phyloP scores from a whole-genome alignment of 2,113 vertebrate genomes.

The Pedetes capensis region DNA sequence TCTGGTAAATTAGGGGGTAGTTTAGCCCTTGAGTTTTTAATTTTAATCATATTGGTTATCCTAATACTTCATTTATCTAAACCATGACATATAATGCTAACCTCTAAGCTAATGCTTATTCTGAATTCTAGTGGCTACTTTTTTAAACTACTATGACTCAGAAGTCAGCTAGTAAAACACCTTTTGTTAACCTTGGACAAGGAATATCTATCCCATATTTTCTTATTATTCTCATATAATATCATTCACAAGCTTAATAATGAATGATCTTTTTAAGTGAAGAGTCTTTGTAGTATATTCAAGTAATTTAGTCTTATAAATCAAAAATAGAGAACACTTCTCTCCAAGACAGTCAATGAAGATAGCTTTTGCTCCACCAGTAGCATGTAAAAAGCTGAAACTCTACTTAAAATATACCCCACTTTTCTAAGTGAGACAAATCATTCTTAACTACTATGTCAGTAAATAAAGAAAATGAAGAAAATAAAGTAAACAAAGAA shows the following conservation, averaged over 20 bases:
- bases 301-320: neutral
- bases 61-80: constrained; percentile 11
- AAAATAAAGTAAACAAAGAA: too few species aligned
- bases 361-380: neutral
- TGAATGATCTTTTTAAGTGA: neutral
- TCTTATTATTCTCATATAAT: neutral
- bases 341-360: neutral
- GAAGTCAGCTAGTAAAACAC: constrained; percentile 25
- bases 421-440: neutral
- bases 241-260: neutral
- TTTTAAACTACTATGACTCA: neutral
- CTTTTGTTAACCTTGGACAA: constrained; percentile 32
- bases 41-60: neutral
- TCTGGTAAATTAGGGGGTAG: constrained; percentile 34
- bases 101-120: constrained; percentile 19
- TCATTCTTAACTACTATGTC: neutral
- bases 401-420: neutral
- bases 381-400: neutral
- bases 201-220: constrained; percentile 12
- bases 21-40: neutral
- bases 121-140: neutral
- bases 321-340: neutral
- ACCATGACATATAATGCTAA: neutral
- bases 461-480: neutral
- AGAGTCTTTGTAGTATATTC: neutral